Conservation (phyloP, 1,140 invertebrate genomes). For the Drosophila nikananu region DNA sequence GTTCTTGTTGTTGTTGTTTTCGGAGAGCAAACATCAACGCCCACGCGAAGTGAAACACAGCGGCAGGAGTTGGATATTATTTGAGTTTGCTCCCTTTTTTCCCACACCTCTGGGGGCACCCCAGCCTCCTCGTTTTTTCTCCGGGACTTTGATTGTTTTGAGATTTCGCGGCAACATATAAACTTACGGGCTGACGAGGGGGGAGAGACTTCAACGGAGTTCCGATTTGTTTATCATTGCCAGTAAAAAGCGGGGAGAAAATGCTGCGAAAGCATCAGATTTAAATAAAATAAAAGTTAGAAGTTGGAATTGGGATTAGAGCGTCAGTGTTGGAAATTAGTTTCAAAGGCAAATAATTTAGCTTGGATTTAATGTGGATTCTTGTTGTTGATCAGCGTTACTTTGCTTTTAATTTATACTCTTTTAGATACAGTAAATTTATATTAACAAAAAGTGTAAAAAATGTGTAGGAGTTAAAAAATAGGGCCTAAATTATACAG, state of each 20-base stretch:
- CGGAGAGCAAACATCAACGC: slow-evolving; percentile 79
- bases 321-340: slow-evolving; percentile 73
- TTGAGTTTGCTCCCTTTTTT: slow-evolving; percentile 55
- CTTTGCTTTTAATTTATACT: neutral
- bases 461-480: no score
- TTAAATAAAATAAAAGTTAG: slow-evolving; percentile 82
- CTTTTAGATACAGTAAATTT: neutral
- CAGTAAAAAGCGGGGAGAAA: slow-evolving; percentile 9
- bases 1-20: slow-evolving; percentile 59
- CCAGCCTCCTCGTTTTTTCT: slow-evolving; percentile 26
- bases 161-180: slow-evolving; percentile 81
- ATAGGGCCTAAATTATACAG: neutral
- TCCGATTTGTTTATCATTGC: slow-evolving; percentile 62
- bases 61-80: slow-evolving; percentile 45
- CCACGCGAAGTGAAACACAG: slow-evolving; percentile 62
- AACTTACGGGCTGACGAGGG: slow-evolving; percentile 52
- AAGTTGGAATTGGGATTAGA: slow-evolving; percentile 78
- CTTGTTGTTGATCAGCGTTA: slow-evolving; percentile 3
- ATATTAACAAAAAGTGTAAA: neutral
- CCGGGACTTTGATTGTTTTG: slow-evolving; percentile 79
- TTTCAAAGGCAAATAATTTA: slow-evolving; percentile 65
- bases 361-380: slow-evolving; percentile 31
- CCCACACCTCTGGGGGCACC: slow-evolving; percentile 14
- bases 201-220: neutral
- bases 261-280: slow-evolving; percentile 55